phyloP scores from a whole-genome alignment of 1,140 invertebrate genomes.

The Drosophila tsacasi region DNA sequence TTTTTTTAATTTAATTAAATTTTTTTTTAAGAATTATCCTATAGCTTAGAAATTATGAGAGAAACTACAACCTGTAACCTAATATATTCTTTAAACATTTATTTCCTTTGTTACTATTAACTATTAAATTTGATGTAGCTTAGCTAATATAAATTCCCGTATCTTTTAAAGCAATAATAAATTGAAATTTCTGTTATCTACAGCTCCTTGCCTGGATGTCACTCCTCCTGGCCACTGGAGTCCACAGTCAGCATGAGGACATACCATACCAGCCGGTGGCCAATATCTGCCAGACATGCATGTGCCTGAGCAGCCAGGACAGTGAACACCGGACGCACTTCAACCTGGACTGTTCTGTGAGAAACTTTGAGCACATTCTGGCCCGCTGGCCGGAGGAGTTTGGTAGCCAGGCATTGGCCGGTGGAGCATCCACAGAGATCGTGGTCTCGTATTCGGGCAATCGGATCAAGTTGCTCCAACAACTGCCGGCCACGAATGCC shows the following conservation, averaged over 20 bases:
- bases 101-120: no score
- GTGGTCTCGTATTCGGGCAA: slow-evolving; percentile 85
- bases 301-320: slow-evolving; percentile 59
- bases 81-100: no score
- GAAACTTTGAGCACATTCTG: slow-evolving; percentile 84
- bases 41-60: no score
- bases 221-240: slow-evolving; percentile 4
- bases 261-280: slow-evolving; percentile 74
- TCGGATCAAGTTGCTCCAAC: slow-evolving; percentile 80
- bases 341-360: slow-evolving; percentile 81
- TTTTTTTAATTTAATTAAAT: no score
- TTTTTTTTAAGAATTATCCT: no score
- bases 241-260: slow-evolving; percentile 66
- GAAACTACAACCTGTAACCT: no score
- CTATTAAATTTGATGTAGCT: no score
- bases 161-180: neutral
- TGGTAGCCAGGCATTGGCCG: slow-evolving; percentile 47
- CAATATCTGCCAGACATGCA: slow-evolving; percentile 75
- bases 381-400: slow-evolving; percentile 85
- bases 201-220: slow-evolving; percentile 36
- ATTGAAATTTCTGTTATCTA: neutral
- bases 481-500: slow-evolving; percentile 84
- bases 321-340: slow-evolving; percentile 50
- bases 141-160: no score
- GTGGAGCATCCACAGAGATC: slow-evolving; percentile 60